A percentile compares a stretch with the other conserved stretches of the same genome.
phyloP scores from a whole-genome alignment of 1,140 invertebrate species.

The Ladona fulva region DNA sequence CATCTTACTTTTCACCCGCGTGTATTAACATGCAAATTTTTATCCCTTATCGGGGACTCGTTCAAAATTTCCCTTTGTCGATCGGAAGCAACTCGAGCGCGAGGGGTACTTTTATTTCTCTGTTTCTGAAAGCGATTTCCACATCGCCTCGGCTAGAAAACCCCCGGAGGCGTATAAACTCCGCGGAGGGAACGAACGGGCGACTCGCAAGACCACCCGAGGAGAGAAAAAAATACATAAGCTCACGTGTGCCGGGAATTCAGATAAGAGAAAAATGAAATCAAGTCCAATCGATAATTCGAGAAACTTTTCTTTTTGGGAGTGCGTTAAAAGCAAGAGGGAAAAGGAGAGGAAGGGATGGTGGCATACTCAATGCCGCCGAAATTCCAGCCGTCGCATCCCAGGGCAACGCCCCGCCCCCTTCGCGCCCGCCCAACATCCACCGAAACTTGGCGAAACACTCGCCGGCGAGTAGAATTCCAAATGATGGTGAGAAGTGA shows the following conservation, averaged over 20 bases:
- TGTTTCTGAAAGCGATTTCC: not conserved
- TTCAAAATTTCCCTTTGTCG: not conserved
- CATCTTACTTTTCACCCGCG: not conserved
- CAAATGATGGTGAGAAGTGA: not conserved
- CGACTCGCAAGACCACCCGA: too few species aligned
- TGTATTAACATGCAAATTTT: not conserved
- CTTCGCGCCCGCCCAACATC: not conserved
- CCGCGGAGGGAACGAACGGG: not conserved
- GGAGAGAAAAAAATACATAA: not conserved
- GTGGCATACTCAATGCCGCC: not conserved
- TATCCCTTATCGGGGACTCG: not conserved
- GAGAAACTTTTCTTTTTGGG: not conserved
- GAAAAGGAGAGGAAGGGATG: not conserved
- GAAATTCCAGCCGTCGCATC: not conserved
- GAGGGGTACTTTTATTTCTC: not conserved
- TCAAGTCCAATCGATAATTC: not conserved
- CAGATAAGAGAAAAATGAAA: not conserved
- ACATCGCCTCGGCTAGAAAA: not conserved
- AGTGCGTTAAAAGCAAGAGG: slow-evolving; percentile 4
- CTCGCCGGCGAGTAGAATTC: not conserved
- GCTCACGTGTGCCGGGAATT: not conserved
- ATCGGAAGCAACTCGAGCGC: not conserved
- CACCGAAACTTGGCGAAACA: slow-evolving; percentile 1
- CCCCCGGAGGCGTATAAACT: not conserved
- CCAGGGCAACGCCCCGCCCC: not conserved